Base-by-base conservation (phyloP, 2,888 invertebrate genomes). In the Sminthurinus aureus region DNA sequence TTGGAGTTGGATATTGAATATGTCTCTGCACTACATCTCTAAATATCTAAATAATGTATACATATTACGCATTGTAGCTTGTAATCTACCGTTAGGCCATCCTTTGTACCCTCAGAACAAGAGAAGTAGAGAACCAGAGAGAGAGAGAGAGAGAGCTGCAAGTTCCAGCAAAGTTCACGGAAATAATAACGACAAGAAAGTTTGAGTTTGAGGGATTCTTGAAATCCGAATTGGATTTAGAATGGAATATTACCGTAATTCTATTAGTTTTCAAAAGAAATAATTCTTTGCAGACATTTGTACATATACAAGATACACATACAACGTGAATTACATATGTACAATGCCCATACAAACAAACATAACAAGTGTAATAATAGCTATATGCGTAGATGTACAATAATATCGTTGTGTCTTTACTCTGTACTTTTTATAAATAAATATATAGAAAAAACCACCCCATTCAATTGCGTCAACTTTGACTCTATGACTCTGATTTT, bases 181-280 rank as follows among this genome's bases (percentile, higher is more conserved):
- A n/a, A n/a, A n/a, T n/a, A n/a, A n/a, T n/a, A n/a, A n/a, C n/a
- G n/a, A n/a, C n/a, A 38, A 38, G 38, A 38, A 38, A 38, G 38
- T 38, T 38, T 38, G 38, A 38, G 38, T 38, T 38, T 38, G 38
- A 38, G 38, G 38, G 38, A 38, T 38, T 73, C 73, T 73, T 73
- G 24, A 73, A 26, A 26, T 75, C 75, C 20, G 22, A 76, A 76
- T 50, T 76, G 58, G 20, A 76, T 76, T 76, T 76, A 50, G 58
- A 50, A 76, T 76, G n/a, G 76, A 76, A 24, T 58, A 76, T 76
- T 20, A 52, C 76, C 20, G 76, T 76, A 76, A 76, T 76, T 76
- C 58, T 76, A 76, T 76, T 38, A 38, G 38, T 6, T 38, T 38
- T 38, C 3, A 52, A 50, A 52, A 76, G 52, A 58, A 38, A 52